Base-by-base conservation (phyloP, 2,888 invertebrate species). In the Stratiomys singularior region DNA sequence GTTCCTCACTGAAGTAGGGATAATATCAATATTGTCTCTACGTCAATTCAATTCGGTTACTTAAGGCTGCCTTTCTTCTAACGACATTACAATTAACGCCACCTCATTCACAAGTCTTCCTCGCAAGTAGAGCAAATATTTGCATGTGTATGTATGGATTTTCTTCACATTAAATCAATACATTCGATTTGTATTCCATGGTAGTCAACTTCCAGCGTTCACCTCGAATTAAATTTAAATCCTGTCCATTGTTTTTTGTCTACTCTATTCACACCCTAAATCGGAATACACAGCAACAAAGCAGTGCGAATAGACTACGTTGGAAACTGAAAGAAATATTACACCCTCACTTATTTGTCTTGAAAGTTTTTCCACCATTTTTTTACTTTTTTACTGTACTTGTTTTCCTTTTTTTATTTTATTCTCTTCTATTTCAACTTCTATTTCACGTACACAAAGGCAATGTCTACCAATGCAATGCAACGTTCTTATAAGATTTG, bases 191-290 rank as follows among this genome's bases (percentile, higher is more conserved):
- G n/a, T n/a, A n/a, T 44, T 44, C 13, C 52, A 9, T 18, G 52
- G n/a, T 52, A 13, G 52, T 18, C 52, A 13, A 52, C 52, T 52
- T 52, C 15, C 52, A 4, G 15, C 52, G 4, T 9, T 52, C 18
- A 52, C 18, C 18, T 52, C 52, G 52, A 52, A 52, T 52, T 52
- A 52, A 18, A 52, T 52, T 52, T 52, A 52, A 52, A 52, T 13
- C 52, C 52, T 52, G n/a, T 52, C 52, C 15, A 52, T 18, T 52
- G 52, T 15, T 52, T 9, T 18, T 52, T 3, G 4, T 52, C 52
- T 52, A 4, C 15, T 37, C 37, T 37, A 37, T 9, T 37, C 52
- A n/a, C n/a, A 9, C 52, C 52, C 18, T 52, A 52, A 2, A 9
- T 4, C 37, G 9, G 5, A 52, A 52, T 4, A 52, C 4, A 52